Conservation (phyloP, 2,888 invertebrate genomes). For the Parascotia fuliginaria region DNA sequence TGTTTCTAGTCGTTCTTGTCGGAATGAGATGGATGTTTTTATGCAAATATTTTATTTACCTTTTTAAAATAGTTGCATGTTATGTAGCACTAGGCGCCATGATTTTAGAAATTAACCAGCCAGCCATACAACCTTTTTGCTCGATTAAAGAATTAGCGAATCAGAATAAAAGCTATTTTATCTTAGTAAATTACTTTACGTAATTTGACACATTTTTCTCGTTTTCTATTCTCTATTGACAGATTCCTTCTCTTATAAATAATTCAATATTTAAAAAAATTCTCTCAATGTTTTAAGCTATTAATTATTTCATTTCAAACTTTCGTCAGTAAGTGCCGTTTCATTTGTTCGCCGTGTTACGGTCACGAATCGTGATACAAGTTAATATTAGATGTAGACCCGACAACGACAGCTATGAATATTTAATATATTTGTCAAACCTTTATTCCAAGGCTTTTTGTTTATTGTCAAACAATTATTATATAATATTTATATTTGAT, state of each 20-base stretch:
- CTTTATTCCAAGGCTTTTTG: constrained; percentile 36
- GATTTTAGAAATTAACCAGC: neutral
- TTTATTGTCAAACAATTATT: constrained; percentile 28
- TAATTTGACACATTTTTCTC: too few relatives aligned
- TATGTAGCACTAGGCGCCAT: too few relatives aligned
- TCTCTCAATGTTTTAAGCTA: too few relatives aligned
- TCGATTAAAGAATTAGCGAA: neutral
- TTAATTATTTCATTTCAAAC: neutral
- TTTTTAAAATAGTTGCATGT: too few relatives aligned
- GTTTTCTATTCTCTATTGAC: too few relatives aligned
- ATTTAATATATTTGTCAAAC: constrained; percentile 41
- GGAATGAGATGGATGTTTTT: neutral
- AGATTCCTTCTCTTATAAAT: too few relatives aligned
- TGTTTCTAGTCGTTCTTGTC: neutral
- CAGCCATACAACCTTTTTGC: neutral
- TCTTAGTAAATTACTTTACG: too few relatives aligned
- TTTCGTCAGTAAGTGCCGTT: neutral
- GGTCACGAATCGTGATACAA: too few relatives aligned
- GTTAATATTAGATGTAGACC: constrained; percentile 38
- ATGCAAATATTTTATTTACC: neutral
- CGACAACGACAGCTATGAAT: constrained; percentile 30
- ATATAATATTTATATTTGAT: too few relatives aligned
- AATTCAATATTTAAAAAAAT: too few relatives aligned
- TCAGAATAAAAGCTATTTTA: neutral
- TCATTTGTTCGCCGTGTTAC: too few relatives aligned